Base-by-base conservation (phyloP, 2,888 invertebrate species). In the Drosophila yooni region DNA sequence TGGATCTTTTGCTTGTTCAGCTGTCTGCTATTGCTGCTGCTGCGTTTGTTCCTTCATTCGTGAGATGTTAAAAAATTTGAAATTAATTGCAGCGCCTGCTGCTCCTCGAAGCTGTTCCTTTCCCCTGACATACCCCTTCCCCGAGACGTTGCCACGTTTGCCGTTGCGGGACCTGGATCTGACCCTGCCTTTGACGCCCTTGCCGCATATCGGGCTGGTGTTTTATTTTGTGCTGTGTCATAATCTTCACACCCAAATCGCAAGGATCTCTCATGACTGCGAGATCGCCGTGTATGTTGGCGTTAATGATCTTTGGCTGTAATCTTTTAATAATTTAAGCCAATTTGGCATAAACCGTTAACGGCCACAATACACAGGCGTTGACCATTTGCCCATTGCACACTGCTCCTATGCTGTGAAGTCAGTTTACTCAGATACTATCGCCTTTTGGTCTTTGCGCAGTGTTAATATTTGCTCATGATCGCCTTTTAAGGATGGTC, bases 271-370 rank as follows among this genome's bases (percentile, higher is more conserved):
- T 80, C 70, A 51, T 36, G 70, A 31, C 48, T 58, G 33, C 38
- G 52, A 65, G 72, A 76, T 69, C 68, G 68, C 63, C 74, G 70
- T 77, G 82, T 54, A 61, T 56, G 83, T 64, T 79, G 74, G 68
- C 69, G 74, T 63, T 82, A 82, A 82, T 81, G 82, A 81, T 81
- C 81, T 83, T 83, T 73, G 74, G 76, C 79, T 80, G 77, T 91
- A 91, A 91, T 91, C 91, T 91, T 88, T 90, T 87, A 90, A 91
- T 89, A 90, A 91, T 91, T 90, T 90, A 91, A 91, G 91, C 88
- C 89, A 91, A 90, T 91, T 90, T 84, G 91, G 68, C 80, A 79
- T 82, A 86, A 88, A 89, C 91, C 91, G 89, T 91, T 91, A 91
- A 87, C 76, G 74, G 74, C 75, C 74, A 69, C 66, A 62, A 63